Evolutionary conservation across 2,888 invertebrate genomes (phyloP).

Genomic region (Stenoptilia bipunctidactyla): DNA sequence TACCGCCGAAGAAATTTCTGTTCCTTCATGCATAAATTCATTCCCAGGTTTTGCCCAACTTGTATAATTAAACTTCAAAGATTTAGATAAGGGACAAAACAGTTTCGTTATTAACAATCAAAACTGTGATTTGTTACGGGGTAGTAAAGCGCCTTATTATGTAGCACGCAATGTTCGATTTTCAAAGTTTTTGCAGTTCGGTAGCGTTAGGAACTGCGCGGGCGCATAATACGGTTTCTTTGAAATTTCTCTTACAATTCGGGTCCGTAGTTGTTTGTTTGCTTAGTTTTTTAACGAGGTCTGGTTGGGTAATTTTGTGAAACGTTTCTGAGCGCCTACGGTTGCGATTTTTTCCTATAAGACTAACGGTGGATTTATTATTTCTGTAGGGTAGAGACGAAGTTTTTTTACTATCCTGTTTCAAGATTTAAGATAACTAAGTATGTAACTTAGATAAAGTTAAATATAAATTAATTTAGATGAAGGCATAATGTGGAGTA

Average conservation of each 20-base stretch:
- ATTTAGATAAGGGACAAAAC: constrained; percentile 32
- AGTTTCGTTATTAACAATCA: constrained; percentile 6
- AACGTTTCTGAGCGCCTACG: not conserved
- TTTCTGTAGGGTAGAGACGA: too few species aligned
- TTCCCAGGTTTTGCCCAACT: constrained; percentile 47
- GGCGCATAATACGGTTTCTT: constrained; percentile 25
- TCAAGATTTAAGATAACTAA: too few species aligned
- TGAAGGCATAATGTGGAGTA: too few species aligned
- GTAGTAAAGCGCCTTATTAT: constrained; percentile 4
- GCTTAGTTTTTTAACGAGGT: constrained; percentile 35
- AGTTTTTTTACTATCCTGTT: too few species aligned
- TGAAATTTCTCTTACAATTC: constrained; percentile 36
- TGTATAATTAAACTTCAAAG: constrained; percentile 56
- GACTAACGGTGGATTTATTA: too few species aligned
- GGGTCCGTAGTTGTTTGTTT: constrained; percentile 13
- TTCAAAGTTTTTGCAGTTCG: constrained; percentile 6
- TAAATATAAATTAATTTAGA: too few species aligned
- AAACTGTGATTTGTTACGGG: constrained; percentile 1
- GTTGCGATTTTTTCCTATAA: too few species aligned
- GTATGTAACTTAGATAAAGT: too few species aligned
- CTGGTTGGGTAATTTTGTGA: constrained; percentile 7
- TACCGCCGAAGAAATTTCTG: constrained; percentile 43
- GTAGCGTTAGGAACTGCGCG: constrained; percentile 11
- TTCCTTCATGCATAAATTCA: constrained; percentile 66
- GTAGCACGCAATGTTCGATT: too few species aligned